Percentiles rank a stretch among this genome's conserved stretches.
These are phyloP conservation scores for Tribolium madens DNA, from an alignment of 1,140 invertebrate species.

Conservation along the genomic window DNA sequence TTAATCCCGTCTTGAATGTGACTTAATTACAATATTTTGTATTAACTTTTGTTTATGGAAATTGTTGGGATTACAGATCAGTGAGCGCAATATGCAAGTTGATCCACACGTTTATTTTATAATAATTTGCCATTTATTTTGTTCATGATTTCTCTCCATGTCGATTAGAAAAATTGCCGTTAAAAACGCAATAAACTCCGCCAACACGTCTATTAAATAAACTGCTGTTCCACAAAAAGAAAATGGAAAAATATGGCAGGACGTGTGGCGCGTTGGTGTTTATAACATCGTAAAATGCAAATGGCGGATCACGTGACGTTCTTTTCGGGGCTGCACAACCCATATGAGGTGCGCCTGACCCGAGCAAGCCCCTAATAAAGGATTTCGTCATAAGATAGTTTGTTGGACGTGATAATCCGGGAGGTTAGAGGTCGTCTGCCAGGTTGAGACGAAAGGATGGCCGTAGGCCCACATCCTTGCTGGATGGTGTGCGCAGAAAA, in stretches of 20 bases:
- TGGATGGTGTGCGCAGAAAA: constrained; percentile 30
- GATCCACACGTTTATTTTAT: too few relatives aligned
- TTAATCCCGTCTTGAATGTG: constrained; percentile 31
- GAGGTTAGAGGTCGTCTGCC: constrained; percentile 19
- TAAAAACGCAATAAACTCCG: neutral
- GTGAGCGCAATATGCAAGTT: neutral
- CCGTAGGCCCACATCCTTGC: constrained; percentile 27
- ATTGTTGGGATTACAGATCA: neutral
- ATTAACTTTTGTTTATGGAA: constrained; percentile 9
- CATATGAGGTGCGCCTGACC: constrained; percentile 1
- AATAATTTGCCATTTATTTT: too few relatives aligned
- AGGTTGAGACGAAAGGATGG: constrained; percentile 22
- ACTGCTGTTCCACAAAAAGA: constrained; percentile 20
- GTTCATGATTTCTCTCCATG: too few relatives aligned
- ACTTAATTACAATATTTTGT: constrained; percentile 34
- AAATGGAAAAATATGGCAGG: constrained; percentile 21
- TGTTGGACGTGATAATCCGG: constrained; percentile 35
- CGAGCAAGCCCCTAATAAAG: constrained; percentile 15
- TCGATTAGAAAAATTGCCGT: neutral
- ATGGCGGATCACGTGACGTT: constrained; percentile 12
- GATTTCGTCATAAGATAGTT: constrained; percentile 21
- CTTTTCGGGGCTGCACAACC: neutral
- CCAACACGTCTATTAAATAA: constrained; percentile 16
- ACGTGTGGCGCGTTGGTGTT: constrained; percentile 5
- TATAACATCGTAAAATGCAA: constrained; percentile 34